A percentile compares a stretch with the other conserved stretches of the same genome.
Conservation (phyloP, 2,797 vertebrate species). For the Scyliorhinus canicula region DNA sequence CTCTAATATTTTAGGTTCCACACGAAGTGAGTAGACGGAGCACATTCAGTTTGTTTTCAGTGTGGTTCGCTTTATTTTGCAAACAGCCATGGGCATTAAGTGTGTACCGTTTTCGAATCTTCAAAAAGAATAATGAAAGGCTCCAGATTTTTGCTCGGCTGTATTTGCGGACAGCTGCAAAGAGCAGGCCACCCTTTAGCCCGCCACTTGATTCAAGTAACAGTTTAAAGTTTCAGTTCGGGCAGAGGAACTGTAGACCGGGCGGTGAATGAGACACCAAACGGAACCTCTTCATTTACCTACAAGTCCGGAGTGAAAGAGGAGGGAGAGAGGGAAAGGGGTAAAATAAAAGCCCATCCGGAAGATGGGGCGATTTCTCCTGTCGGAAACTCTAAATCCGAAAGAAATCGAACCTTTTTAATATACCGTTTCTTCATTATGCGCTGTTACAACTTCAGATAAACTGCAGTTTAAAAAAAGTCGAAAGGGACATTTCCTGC, state of each 20-base stretch:
- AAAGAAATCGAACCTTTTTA: background rate
- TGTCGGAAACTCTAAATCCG: background rate
- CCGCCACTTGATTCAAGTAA: background rate
- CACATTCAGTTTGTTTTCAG: conserved; percentile 26
- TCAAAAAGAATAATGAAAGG: background rate
- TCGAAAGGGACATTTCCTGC: background rate
- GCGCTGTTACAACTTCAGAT: background rate
- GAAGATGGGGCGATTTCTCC: background rate
- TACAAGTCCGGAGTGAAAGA: background rate
- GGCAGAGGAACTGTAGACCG: background rate
- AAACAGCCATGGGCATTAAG: conserved; percentile 42
- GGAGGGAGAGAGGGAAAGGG: too few species aligned
- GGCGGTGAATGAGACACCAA: background rate
- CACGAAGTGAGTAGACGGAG: background rate
- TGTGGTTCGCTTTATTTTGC: conserved; percentile 44
- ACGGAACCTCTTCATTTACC: background rate
- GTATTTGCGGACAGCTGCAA: background rate
- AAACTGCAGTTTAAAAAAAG: background rate
- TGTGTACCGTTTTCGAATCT: conserved; percentile 32
- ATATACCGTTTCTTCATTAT: background rate
- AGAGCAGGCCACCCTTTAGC: background rate
- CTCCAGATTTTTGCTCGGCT: background rate
- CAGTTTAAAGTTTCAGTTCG: background rate
- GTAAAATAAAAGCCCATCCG: background rate
- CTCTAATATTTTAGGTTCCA: background rate